phyloP scores from a whole-genome alignment of 2,113 vertebrate genomes.

The Gyps fulvus region DNA sequence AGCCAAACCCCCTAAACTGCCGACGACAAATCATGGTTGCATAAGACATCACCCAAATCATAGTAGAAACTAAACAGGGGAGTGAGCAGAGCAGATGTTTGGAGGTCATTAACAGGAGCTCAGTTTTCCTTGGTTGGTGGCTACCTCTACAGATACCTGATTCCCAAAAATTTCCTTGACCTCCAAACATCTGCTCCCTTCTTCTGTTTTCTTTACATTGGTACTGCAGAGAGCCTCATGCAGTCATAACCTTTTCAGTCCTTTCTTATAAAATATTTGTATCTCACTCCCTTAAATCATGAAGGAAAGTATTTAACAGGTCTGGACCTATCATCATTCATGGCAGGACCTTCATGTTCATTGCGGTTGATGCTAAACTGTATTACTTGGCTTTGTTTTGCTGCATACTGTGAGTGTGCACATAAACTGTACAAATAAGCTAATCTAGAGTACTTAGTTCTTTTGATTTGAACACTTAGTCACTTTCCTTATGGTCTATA shows the following conservation, averaged over 20 bases:
- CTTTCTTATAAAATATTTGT: slow-evolving; percentile 6
- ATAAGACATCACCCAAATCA: slow-evolving; percentile 27
- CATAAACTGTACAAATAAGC: not conserved
- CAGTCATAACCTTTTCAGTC: slow-evolving; percentile 28
- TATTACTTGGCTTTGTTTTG: not conserved
- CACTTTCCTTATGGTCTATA: not conserved
- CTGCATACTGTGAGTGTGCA: not conserved
- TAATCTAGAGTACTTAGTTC: not conserved
- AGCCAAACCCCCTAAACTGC: slow-evolving; percentile 40
- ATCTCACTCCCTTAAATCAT: slow-evolving; percentile 10
- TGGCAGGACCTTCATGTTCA: not conserved
- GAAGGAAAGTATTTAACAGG: slow-evolving; percentile 7
- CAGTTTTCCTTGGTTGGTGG: slow-evolving; percentile 58
- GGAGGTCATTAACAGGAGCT: slow-evolving; percentile 65
- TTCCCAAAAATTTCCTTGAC: slow-evolving; percentile 56
- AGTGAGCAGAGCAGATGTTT: slow-evolving; percentile 55
- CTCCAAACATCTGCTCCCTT: slow-evolving; percentile 53
- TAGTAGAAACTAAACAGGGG: slow-evolving; percentile 36
- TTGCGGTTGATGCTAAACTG: not conserved
- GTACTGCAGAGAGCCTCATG: not conserved
- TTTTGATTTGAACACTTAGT: not conserved
- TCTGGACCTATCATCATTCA: slow-evolving; percentile 8
- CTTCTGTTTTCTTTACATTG: not conserved
- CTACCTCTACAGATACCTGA: slow-evolving; percentile 59
- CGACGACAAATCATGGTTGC: slow-evolving; percentile 19